Base-by-base conservation (phyloP, 1,140 invertebrate genomes). In the Ladona fulva region DNA sequence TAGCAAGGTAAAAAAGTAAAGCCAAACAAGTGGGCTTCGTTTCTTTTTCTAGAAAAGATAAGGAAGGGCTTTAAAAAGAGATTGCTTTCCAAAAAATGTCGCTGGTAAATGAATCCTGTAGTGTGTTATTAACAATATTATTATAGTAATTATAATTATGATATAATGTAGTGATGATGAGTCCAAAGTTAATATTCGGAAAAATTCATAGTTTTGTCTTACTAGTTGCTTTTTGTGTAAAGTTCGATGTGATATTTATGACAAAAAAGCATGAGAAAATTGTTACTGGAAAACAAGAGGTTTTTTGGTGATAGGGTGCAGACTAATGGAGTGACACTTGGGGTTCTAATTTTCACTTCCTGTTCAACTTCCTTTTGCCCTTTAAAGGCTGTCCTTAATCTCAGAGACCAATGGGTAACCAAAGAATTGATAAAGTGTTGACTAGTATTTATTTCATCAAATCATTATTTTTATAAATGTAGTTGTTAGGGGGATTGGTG, bases 361-460 rank as follows among this genome's bases (percentile, higher is more conserved):
- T 66, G n/a, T 66, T 66, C n/a, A 22, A 19, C 52, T 66, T 66
- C 16, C 52, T 66, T 22, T 66, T 66, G 52, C 52, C 52, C n/a
- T 22, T 66, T 66, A 37, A 66, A 66, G 52, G 52, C 29, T 66
- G 52, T 66, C n/a, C 29, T 66, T 66, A 22, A 66, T 22, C 52
- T 66, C 52, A 19, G 29, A 37, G 52, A 66, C 52, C 52, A 66
- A 66, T 16, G 14, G 52, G n/a, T 66, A 22, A 66, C n/a, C 52
- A 19, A 66, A 22, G 52, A 19, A 22, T 66, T 66, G 52, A 66
- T 19, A 66, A 66, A 66, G 52, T 12, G 52, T 66, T 66, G 52
- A 66, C 52, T 66, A 66, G 52, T 66, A 66, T 66, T 66, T 66
- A 66, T 66, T 66, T 66, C 52, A 66, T 66, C 52, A 66, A 66